Evolutionary conservation across 2,797 vertebrate species (phyloP).

Genomic region (Carcharodon carcharias): DNA sequence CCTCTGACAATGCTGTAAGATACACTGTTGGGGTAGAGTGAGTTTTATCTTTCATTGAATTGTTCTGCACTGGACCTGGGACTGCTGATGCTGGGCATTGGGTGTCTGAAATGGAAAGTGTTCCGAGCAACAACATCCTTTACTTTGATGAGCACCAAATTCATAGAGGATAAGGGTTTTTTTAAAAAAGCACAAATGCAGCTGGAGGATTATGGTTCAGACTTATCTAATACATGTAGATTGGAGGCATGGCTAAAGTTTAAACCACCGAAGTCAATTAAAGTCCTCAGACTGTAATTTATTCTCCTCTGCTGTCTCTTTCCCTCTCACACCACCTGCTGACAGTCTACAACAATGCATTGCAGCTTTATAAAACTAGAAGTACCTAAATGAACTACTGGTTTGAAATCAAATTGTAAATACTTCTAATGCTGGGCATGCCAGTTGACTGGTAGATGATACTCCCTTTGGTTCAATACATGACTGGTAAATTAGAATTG

Average conservation of each 20-base stretch:
- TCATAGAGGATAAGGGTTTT: not conserved
- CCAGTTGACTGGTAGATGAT: not conserved
- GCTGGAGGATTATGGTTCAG: not conserved
- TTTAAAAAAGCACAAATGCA: not conserved
- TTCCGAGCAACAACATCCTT: not conserved
- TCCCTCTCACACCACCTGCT: not conserved
- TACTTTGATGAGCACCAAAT: not conserved
- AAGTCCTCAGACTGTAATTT: not conserved
- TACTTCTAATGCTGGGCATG: not conserved
- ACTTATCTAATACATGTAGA: not conserved
- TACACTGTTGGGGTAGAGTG: not conserved
- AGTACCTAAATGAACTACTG: not conserved
- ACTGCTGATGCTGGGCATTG: not conserved
- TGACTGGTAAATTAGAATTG: not conserved
- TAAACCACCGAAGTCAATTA: not conserved
- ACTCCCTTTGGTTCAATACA: not conserved
- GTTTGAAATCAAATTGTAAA: not conserved
- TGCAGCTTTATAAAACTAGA: not conserved
- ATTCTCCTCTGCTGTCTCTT: not conserved
- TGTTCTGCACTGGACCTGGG: not conserved
- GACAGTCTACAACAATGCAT: not conserved
- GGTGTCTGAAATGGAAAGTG: not conserved
- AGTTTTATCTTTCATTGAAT: not conserved
- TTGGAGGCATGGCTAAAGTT: not conserved
- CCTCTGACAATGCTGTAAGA: not conserved